Percentiles rank a stretch among this genome's conserved stretches.
Conservation (phyloP, 2,888 invertebrate species). For the Therioaphis trifolii region DNA sequence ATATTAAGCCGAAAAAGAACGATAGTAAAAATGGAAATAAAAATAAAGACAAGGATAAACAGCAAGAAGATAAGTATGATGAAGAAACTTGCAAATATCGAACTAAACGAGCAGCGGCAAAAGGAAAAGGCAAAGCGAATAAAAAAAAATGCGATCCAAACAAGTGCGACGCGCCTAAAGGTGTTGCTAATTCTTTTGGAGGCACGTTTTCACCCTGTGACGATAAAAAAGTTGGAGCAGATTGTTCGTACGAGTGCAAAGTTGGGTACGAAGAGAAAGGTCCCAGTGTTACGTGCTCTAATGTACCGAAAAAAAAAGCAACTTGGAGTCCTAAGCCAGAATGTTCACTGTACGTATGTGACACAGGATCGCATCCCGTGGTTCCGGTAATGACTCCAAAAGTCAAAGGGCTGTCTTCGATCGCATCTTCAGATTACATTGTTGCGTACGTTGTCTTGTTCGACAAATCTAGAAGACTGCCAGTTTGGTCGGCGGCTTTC, state of each 20-base stretch:
- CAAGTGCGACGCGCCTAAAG: not conserved
- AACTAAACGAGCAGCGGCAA: not conserved
- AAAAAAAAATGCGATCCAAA: not conserved
- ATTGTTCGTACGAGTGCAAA: constrained; percentile 62
- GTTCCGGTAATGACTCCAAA: constrained; percentile 53
- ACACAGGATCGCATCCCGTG: constrained; percentile 27
- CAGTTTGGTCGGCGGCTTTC: constrained; percentile 63
- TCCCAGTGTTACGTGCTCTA: constrained; percentile 31
- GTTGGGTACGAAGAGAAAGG: constrained; percentile 57
- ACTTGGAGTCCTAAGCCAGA: constrained; percentile 38
- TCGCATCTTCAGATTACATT: constrained; percentile 54
- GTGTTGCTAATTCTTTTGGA: not conserved
- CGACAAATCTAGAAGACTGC: constrained; percentile 59
- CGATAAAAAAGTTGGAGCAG: constrained; percentile 4
- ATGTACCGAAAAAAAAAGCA: constrained; percentile 1
- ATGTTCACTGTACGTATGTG: constrained; percentile 51
- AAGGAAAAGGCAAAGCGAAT: not conserved
- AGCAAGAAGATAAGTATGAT: not conserved
- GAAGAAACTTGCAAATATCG: not conserved
- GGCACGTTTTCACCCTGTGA: constrained; percentile 36
- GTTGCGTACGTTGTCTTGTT: constrained; percentile 58
- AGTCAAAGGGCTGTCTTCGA: constrained; percentile 8
- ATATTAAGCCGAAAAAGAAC: constrained; percentile 30
- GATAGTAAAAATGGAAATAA: not conserved
- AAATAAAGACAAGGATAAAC: not conserved